Conservation (phyloP, 2,888 invertebrate genomes). For the Scaptomyza parva region DNA sequence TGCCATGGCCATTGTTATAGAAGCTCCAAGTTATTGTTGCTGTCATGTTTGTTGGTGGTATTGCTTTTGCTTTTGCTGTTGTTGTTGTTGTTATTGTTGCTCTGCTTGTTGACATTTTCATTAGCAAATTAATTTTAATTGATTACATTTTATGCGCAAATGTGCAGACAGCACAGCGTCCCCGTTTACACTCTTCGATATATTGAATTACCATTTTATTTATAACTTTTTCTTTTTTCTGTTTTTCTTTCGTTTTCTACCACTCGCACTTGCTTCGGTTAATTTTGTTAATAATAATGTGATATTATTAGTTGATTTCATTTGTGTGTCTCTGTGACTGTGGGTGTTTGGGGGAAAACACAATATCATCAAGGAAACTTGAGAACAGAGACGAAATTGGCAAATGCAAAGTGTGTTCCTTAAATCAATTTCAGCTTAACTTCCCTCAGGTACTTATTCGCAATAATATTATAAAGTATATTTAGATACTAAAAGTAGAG, state of each 20-base stretch:
- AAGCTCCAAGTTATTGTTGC: conserved; percentile 23
- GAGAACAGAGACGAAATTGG: conserved; percentile 35
- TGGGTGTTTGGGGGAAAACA: background rate
- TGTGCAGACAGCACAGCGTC: conserved; percentile 50
- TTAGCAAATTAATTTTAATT: conserved; percentile 78
- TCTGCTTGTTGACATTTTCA: conserved; percentile 72
- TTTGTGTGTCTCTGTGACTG: conserved; percentile 11
- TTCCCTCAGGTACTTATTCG: conserved; percentile 20
- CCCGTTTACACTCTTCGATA: conserved; percentile 44
- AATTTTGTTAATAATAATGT: conserved; percentile 36
- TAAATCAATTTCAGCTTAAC: conserved; percentile 34
- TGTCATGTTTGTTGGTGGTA: conserved; percentile 7
- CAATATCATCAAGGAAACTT: conserved; percentile 57
- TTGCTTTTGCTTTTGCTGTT: conserved; percentile 26
- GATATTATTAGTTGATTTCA: conserved; percentile 52
- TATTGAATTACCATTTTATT: conserved; percentile 71
- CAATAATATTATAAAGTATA: conserved; percentile 1
- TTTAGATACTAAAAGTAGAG: conserved; percentile 2
- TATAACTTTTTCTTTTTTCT: conserved; percentile 42
- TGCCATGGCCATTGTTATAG: conserved; percentile 51
- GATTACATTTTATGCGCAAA: conserved; percentile 74
- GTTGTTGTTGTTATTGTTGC: conserved; percentile 42
- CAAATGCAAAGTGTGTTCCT: conserved; percentile 24
- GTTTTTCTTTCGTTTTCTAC: conserved; percentile 4
- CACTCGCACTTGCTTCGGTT: conserved; percentile 5